phyloP scores from a whole-genome alignment of 2,888 invertebrate species.

The Xestoiulus laeticollis region DNA sequence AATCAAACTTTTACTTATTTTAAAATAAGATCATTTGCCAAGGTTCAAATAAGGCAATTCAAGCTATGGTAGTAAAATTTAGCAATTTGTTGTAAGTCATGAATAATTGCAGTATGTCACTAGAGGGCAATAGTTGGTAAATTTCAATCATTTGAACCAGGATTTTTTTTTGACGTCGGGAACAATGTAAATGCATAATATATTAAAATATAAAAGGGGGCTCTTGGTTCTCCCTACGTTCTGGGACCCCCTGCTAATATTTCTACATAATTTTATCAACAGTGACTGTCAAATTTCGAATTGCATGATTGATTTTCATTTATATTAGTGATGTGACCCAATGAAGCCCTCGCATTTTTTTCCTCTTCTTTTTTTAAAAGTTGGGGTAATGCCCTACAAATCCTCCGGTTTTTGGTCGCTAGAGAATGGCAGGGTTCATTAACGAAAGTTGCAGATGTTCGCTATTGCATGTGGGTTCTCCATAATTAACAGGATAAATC shows the following conservation, averaged over 20 bases:
- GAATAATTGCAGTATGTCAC: conserved; percentile 3
- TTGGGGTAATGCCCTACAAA: not conserved
- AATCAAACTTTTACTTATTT: not conserved
- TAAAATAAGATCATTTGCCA: not conserved
- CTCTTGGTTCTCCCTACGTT: not conserved
- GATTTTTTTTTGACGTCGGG: not conserved
- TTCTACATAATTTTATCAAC: not conserved
- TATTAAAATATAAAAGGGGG: not conserved
- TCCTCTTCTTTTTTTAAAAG: not conserved
- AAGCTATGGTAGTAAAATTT: not conserved
- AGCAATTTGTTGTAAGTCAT: not conserved
- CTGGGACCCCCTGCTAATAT: not conserved
- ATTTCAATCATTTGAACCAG: conserved; percentile 1
- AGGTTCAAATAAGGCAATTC: not conserved
- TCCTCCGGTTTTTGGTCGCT: conserved; percentile 23
- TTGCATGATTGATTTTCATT: conserved; percentile 32
- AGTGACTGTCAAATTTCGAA: conserved; percentile 41
- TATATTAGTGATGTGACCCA: not conserved
- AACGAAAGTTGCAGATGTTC: not conserved
- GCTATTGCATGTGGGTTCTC: not conserved
- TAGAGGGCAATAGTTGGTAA: not conserved
- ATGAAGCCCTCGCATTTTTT: not conserved
- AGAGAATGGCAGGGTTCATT: not conserved
- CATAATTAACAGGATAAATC: conserved; percentile 37
- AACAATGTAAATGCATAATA: not conserved